Evolutionary conservation across 2,113 vertebrate genomes (phyloP), one percentile per base, ranked within the genome.

Genomic region (Myotis brandtii): DNA sequence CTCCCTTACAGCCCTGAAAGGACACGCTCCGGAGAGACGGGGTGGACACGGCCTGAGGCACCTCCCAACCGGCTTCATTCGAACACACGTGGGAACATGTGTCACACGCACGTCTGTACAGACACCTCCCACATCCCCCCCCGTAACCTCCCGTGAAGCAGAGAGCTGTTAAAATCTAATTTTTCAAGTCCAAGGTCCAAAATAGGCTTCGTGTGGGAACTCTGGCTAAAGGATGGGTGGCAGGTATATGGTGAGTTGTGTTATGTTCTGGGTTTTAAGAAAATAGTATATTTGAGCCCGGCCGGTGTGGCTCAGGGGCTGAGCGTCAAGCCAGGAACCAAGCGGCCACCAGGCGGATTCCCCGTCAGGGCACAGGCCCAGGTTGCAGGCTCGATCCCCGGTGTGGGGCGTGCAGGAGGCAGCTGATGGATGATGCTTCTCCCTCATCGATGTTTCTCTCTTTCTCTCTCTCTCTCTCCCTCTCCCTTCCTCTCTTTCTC

Each of bases 1-100:
- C 37, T 94, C 93, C 95, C 48, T 91, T 12, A 62, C 94, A 1
- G 72, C 56, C 67, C 86, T 40, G 59, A 73, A 62, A 89, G 30
- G 59, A 27, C 46, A 72, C 56, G 50, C 81, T 72, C 70, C 82
- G 37, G 6, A 16, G 80, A 95, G 8, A 48, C 27, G 89, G 87
- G 52, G 54, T 14, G 95, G 87, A 32, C 0, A 84, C 2, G 82
- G 20, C 9, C 70, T 32, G 23, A 77, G 79, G 17, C 9, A 8
- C 9, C 6, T 0, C 34, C 6, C 21, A 27, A 3, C 32, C 7
- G 52, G 34, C 32, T 52, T 66, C 40, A 43, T 37, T 77, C 27
- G 75, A 82, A 23, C 4, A 18, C 50, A 62, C 30, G 14, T 34
- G 20, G 4, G 11, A n/a, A 50, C 40, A 34, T 21, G 2, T 54